phyloP scores from a whole-genome alignment of 2,797 vertebrate genomes.

The Enteromius unitaeniatus region DNA sequence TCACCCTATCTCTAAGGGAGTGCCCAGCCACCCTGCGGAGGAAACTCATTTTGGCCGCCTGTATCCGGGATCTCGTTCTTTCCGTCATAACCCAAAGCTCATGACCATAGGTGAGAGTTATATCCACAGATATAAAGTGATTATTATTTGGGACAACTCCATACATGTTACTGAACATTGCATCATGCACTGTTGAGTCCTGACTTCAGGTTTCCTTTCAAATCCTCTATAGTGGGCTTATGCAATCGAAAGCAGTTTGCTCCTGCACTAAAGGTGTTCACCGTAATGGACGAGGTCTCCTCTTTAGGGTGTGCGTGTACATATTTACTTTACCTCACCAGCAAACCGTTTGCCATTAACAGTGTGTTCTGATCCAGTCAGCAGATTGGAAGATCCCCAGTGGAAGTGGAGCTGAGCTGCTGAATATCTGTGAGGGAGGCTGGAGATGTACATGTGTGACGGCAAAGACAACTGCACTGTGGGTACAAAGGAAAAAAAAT shows the following conservation, averaged over 20 bases:
- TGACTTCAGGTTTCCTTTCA: background rate
- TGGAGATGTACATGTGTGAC: conserved; percentile 82
- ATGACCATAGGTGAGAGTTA: too few relatives aligned
- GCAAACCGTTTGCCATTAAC: conserved; percentile 85
- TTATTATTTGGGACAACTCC: background rate
- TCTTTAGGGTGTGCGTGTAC: background rate
- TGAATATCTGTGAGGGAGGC: conserved; percentile 83
- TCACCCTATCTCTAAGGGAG: too few relatives aligned
- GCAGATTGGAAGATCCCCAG: conserved; percentile 86
- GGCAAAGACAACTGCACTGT: conserved; percentile 88
- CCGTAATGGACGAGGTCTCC: background rate
- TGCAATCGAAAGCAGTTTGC: background rate
- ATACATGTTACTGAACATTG: conserved; percentile 16
- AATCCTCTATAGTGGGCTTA: background rate
- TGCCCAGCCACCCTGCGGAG: too few relatives aligned
- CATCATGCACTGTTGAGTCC: conserved; percentile 10
- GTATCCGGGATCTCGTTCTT: too few relatives aligned
- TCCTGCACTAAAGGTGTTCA: conserved; percentile 17
- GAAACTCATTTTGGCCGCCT: too few relatives aligned
- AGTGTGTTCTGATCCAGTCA: conserved; percentile 88
- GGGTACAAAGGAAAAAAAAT: conserved; percentile 51
- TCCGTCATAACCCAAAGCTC: too few relatives aligned
- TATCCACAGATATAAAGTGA: background rate
- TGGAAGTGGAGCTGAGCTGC: conserved; percentile 93
- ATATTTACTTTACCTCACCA: conserved; percentile 85